phyloP scores from a whole-genome alignment of 53 echinoderm and acorn worm genomes.

The Antedon mediterranea region DNA sequence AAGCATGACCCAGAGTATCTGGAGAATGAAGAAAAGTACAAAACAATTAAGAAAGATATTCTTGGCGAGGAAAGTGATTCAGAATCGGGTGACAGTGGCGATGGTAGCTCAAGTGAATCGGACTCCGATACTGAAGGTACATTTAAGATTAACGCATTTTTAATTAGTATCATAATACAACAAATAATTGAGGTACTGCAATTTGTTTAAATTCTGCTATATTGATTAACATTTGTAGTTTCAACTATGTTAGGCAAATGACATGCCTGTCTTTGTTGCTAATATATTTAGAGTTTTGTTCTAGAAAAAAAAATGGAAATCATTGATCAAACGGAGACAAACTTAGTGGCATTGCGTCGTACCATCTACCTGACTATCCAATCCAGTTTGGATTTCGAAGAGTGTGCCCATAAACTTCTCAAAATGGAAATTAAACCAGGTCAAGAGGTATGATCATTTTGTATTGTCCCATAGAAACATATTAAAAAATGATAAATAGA shows the following conservation, averaged over 20 bases:
- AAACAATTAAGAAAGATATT: conserved; percentile 65
- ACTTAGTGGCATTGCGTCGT: conserved; percentile 71
- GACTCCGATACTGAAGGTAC: conserved; percentile 25
- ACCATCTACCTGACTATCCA: conserved; percentile 95
- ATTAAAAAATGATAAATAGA: too few species aligned
- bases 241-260: too few species aligned
- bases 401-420: conserved; percentile 95
- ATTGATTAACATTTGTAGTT: too few species aligned
- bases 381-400: conserved; percentile 98
- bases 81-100: conserved; percentile 49
- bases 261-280: too few species aligned
- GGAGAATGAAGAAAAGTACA: conserved; percentile 85
- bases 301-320: conserved; percentile 51
- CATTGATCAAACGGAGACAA: conserved; percentile 77
- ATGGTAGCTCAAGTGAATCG: conserved; percentile 20
- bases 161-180: too few species aligned
- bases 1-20: conserved; percentile 76
- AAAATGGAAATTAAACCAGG: conserved; percentile 95
- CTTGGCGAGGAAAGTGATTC: conserved; percentile 61
- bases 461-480: too few species aligned
- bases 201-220: too few species aligned
- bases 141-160: not conserved
- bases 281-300: too few species aligned
- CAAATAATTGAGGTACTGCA: too few species aligned
- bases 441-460: conserved; percentile 53